Percentiles rank a stretch among this genome's conserved stretches.
Conservation (phyloP, 1,140 invertebrate species). For the Euura saliciscinereae region DNA sequence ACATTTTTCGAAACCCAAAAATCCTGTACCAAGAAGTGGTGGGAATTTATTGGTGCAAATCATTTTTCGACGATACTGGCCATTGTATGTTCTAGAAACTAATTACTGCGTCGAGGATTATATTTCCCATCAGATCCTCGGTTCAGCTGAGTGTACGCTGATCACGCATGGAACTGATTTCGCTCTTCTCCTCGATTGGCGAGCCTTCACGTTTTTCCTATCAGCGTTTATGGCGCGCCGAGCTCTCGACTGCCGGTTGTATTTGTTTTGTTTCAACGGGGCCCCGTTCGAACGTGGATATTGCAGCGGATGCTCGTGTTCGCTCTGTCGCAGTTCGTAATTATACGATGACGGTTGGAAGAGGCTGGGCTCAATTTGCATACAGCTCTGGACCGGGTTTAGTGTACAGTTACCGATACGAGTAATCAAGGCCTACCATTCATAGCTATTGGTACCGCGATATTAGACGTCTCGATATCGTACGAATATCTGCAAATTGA, state of each 20-base stretch:
- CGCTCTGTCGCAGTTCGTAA: not conserved
- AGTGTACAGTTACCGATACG: not conserved
- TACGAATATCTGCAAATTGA: too few relatives aligned
- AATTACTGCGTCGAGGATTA: too few relatives aligned
- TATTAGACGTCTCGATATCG: too few relatives aligned
- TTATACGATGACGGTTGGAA: not conserved
- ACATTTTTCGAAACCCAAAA: too few relatives aligned
- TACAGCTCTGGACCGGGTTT: not conserved
- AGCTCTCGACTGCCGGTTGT: not conserved
- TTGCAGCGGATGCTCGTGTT: not conserved
- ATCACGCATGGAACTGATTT: not conserved
- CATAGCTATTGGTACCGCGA: too few relatives aligned
- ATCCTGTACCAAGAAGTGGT: too few relatives aligned
- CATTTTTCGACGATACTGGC: too few relatives aligned
- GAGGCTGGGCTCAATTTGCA: not conserved
- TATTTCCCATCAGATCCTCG: too few relatives aligned
- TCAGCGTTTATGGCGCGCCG: constrained; percentile 2
- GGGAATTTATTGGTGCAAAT: too few relatives aligned
- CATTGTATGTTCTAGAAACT: too few relatives aligned
- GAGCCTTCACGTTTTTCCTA: not conserved
- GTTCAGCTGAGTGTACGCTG: not conserved
- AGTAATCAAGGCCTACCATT: not conserved
- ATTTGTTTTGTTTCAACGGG: not conserved
- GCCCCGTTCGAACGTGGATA: not conserved
- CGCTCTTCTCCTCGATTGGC: constrained; percentile 6